A percentile compares a stretch with the other conserved stretches of the same genome.
Evolutionary conservation across 2,888 invertebrate species (phyloP).

Genomic region (Cheilosia vulpina): DNA sequence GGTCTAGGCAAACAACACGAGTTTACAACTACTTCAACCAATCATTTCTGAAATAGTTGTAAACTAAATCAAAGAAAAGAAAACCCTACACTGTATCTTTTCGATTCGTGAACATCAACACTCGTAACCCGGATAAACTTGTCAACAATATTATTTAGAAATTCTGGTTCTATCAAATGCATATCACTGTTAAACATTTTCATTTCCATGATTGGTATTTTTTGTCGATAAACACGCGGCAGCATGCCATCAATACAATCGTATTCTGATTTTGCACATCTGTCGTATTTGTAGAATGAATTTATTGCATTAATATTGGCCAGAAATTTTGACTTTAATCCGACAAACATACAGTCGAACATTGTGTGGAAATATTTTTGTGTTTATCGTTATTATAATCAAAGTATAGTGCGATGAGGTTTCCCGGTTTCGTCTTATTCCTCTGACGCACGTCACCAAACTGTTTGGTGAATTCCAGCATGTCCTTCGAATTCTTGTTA

Average conservation of each 20-base stretch:
- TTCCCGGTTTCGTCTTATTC: constrained; percentile 16
- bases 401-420: not conserved
- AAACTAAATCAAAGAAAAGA: not conserved
- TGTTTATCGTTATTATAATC: not conserved
- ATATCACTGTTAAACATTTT: constrained; percentile 75
- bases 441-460: constrained; percentile 53
- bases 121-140: constrained; percentile 85
- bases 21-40: not conserved
- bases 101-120: constrained; percentile 83
- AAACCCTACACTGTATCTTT: constrained; percentile 77
- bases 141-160: constrained; percentile 85
- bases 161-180: constrained; percentile 80
- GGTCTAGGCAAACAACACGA: not conserved
- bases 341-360: constrained; percentile 75
- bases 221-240: constrained; percentile 78
- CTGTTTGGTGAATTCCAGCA: constrained; percentile 43
- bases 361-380: constrained; percentile 54
- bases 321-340: constrained; percentile 71
- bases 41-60: not conserved
- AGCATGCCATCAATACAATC: constrained; percentile 79
- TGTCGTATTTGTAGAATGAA: constrained; percentile 69
- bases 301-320: constrained; percentile 64
- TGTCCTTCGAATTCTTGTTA: constrained; percentile 62
- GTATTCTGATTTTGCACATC: constrained; percentile 71
- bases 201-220: constrained; percentile 76